These are phyloP conservation scores for Pelodiscus sinensis DNA, from an alignment of 2,113 vertebrate species.

Conservation along the genomic window DNA sequence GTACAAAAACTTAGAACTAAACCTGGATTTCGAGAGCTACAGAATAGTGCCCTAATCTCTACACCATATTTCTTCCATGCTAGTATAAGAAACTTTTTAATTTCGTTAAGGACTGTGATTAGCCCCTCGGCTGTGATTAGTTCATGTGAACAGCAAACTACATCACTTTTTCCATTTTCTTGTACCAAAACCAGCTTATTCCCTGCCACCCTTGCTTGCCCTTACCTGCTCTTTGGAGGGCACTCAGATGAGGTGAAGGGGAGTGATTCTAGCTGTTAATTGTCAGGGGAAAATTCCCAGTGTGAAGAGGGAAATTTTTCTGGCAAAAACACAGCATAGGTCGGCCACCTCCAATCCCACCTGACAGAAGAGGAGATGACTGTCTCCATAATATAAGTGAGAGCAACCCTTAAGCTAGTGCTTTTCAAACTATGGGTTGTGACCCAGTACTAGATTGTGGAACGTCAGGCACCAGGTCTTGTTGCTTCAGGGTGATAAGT, in stretches of 20 bases:
- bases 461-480: too few species aligned
- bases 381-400: neutral
- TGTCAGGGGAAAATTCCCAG: rapidly evolving
- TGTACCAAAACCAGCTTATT: too few species aligned
- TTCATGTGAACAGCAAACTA: neutral
- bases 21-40: neutral
- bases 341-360: neutral
- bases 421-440: too few species aligned
- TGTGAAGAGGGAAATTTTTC: neutral
- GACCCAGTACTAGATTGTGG: too few species aligned
- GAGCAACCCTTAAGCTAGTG: neutral
- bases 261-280: neutral
- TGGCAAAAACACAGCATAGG: neutral
- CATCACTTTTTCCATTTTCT: neutral
- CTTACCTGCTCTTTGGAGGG: neutral
- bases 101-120: neutral
- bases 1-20: neutral
- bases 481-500: too few species aligned
- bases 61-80: neutral
- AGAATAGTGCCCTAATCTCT: neutral
- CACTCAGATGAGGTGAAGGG: neutral
- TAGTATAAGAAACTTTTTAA: neutral
- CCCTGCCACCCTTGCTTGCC: neutral
- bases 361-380: rapidly evolving
- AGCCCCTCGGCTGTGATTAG: neutral